Evolutionary conservation across 2,888 invertebrate genomes (phyloP), one percentile per base, ranked within the genome.

Genomic region (Himalopsyche anomala): DNA sequence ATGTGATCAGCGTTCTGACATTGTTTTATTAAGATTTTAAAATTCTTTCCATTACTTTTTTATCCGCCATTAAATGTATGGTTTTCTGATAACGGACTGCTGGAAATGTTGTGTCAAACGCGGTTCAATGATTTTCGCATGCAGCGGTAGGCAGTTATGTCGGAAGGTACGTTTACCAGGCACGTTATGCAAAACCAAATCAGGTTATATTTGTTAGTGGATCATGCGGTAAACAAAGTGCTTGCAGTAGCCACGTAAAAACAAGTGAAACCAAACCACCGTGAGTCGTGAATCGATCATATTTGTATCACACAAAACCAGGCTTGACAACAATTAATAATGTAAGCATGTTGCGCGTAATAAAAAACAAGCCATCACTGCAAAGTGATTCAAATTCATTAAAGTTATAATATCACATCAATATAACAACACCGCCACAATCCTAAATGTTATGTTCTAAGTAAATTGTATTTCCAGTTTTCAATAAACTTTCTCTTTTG

Each of bases 181-280:
- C 36, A 74, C 36, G 74, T 74, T 74, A 74, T 74, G 74, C 74
- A 74, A 74, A 74, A 74, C 74, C 12, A 15, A 74, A 74, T 74
- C 74, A 74, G 74, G 74, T 74, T 74, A 74, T 15, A 51, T 74
- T 74, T 74, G 74, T 74, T 74, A 74, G 74, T 74, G 74, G 74
- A 74, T 36, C 74, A 74, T 74, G 74, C 36, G 74, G 74, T 38
- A 74, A 74, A 12, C 74, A 4, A 12, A 74, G 38, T 36, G 28
- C 38, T 36, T 74, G 38, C 74, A 74, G 28, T 74, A 2, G 74
- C 74, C 5, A 36, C 5, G 38, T 74, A 74, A 74, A 74, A 74
- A 74, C 74, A 74, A 74, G 74, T 15, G 36, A 74, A 36, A 36
- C 12, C 74, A 74, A 74, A 74, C 74, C 74, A 74, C 74, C 74